Evolutionary conservation across 2,888 invertebrate genomes (phyloP).

Genomic region (Sabatieria punctata): DNA sequence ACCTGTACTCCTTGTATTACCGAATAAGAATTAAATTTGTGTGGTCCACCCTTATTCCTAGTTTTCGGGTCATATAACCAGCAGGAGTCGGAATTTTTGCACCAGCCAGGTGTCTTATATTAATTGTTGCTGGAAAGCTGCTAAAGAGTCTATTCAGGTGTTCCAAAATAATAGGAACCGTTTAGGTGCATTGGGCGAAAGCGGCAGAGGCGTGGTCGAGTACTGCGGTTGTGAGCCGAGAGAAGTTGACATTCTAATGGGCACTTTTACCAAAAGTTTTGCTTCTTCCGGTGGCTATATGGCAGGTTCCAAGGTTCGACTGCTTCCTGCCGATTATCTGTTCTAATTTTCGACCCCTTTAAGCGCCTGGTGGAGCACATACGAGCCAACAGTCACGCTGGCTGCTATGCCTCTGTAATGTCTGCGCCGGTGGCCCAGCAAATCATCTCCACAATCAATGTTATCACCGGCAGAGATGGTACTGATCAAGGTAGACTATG

Average conservation of each 20-base stretch:
- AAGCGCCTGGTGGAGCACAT: constrained; percentile 57
- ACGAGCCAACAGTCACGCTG: constrained; percentile 56
- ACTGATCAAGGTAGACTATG: constrained; percentile 45
- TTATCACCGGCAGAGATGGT: constrained; percentile 66
- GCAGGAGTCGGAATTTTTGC: too few species aligned
- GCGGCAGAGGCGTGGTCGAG: constrained; percentile 72
- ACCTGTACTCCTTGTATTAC: too few species aligned
- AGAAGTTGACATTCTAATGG: constrained; percentile 82
- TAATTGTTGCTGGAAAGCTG: too few species aligned
- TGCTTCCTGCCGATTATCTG: too few species aligned
- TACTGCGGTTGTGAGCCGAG: constrained; percentile 60
- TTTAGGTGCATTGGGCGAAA: constrained; percentile 58
- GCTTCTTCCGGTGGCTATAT: constrained; percentile 92
- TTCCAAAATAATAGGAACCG: too few species aligned
- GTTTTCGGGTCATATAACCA: too few species aligned
- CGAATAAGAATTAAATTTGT: too few species aligned
- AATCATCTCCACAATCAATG: constrained; percentile 67
- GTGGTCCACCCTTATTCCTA: too few species aligned
- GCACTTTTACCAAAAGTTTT: constrained; percentile 96
- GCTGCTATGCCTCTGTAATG: constrained; percentile 42
- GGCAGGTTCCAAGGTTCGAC: constrained; percentile 65
- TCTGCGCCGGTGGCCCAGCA: constrained; percentile 77
- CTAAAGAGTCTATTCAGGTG: too few species aligned
- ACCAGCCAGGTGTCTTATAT: too few species aligned
- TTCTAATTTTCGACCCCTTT: too few species aligned